Evolutionary conservation across 2,113 vertebrate genomes (phyloP).

Genomic region (Muntiacus muntjak): DNA sequence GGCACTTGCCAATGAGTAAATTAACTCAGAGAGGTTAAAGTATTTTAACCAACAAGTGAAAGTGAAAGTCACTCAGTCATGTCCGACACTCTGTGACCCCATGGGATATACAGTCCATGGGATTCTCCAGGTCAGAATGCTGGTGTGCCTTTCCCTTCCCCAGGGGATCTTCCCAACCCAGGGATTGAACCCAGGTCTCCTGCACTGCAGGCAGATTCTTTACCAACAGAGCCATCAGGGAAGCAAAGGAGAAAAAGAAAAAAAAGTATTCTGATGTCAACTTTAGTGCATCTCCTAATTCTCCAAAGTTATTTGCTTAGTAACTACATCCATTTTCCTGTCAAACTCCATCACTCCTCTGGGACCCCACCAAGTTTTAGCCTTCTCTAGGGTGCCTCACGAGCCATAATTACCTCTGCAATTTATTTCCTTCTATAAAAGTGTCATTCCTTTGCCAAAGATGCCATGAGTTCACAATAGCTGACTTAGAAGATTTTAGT

Average conservation of each 20-base stretch:
- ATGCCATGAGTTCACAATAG: not conserved
- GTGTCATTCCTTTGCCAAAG: not conserved
- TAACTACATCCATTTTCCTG: not conserved
- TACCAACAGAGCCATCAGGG: not conserved
- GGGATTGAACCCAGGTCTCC: not conserved
- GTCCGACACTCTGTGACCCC: rapidly evolving
- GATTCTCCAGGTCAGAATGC: not conserved
- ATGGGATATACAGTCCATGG: not conserved
- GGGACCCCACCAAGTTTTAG: not conserved
- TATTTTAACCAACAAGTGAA: not conserved
- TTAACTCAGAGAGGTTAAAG: not conserved
- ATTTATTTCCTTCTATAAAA: not conserved
- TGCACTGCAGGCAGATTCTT: not conserved
- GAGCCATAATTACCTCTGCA: not conserved
- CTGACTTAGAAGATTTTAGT: not conserved
- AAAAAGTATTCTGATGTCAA: not conserved
- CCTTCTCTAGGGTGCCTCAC: not conserved
- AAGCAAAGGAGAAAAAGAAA: not conserved
- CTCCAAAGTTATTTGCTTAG: not conserved
- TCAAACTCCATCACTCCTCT: not conserved
- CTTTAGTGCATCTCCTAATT: not conserved
- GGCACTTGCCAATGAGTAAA: not conserved
- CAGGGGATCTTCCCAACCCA: not conserved
- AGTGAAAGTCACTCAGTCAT: not conserved
- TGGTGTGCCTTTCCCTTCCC: not conserved